Percentiles rank a stretch among this genome's conserved stretches.
phyloP scores from a whole-genome alignment of 2,797 vertebrate genomes.

The Falco peregrinus region DNA sequence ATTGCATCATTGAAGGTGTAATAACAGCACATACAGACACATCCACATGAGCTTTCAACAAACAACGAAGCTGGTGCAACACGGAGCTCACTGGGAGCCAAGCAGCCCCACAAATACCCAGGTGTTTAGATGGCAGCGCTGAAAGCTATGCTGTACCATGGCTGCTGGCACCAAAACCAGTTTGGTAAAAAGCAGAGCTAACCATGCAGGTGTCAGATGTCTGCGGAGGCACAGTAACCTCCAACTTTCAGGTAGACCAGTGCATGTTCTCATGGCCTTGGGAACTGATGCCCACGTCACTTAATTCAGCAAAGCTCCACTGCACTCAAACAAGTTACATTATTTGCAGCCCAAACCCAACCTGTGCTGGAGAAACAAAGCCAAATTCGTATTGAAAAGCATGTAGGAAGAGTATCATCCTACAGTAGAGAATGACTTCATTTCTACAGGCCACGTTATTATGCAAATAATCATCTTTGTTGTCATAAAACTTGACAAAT shows the following conservation, averaged over 20 bases:
- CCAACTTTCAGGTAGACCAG: not conserved
- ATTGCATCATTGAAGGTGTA: not conserved
- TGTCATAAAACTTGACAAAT: slow-evolving; percentile 35
- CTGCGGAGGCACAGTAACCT: not conserved
- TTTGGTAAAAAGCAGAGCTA: not conserved
- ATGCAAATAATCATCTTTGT: slow-evolving; percentile 44
- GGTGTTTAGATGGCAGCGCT: not conserved
- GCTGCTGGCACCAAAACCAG: not conserved
- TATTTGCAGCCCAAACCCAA: not conserved
- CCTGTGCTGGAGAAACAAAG: not conserved
- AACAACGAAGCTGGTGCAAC: not conserved
- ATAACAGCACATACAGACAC: not conserved
- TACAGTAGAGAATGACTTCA: not conserved
- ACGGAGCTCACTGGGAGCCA: not conserved
- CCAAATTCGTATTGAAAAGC: not conserved
- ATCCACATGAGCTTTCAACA: not conserved
- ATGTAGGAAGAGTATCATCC: not conserved
- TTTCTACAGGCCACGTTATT: slow-evolving; percentile 34
- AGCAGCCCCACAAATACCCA: not conserved
- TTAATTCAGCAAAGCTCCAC: not conserved
- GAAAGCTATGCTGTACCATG: not conserved
- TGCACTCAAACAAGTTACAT: rapidly evolving
- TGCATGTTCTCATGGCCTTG: not conserved
- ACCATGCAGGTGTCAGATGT: not conserved
- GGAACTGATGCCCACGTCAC: rapidly evolving